These are phyloP conservation scores for Gastrophysa polygoni DNA, from an alignment of 2,888 invertebrate species.

Conservation along the genomic window DNA sequence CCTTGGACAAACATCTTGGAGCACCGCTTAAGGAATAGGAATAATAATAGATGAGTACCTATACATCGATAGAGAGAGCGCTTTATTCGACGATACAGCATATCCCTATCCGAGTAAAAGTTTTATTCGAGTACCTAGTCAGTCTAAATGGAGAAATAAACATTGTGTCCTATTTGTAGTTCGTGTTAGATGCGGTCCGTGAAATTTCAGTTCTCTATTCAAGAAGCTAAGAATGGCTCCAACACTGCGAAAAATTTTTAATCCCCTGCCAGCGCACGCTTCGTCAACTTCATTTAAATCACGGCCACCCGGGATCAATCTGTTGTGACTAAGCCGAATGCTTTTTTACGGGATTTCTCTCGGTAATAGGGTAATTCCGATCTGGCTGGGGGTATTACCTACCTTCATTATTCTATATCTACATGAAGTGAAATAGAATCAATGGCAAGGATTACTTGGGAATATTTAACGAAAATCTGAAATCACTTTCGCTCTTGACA, in stretches of 20 bases:
- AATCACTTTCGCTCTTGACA: too few relatives aligned
- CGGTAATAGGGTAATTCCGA: constrained; percentile 32
- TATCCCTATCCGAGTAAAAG: too few relatives aligned
- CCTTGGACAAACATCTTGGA: too few relatives aligned
- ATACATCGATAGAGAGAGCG: too few relatives aligned
- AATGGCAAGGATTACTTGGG: too few relatives aligned
- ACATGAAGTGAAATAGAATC: too few relatives aligned
- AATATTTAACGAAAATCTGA: too few relatives aligned
- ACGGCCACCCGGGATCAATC: constrained; percentile 44
- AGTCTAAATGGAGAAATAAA: constrained; percentile 23
- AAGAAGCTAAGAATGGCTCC: constrained; percentile 41
- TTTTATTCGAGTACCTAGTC: constrained; percentile 9
- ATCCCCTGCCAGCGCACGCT: constrained; percentile 42
- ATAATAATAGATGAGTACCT: too few relatives aligned
- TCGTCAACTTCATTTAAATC: constrained; percentile 47
- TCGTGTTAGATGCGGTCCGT: constrained; percentile 48
- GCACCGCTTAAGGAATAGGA: too few relatives aligned
- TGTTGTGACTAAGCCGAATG: constrained; percentile 33
- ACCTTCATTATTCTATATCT: too few relatives aligned
- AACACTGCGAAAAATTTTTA: constrained; percentile 44
- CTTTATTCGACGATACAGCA: too few relatives aligned
- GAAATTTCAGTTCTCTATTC: constrained; percentile 36
- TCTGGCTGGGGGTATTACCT: too few relatives aligned
- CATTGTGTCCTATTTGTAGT: constrained; percentile 42
- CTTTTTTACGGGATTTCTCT: constrained; percentile 32